A percentile compares a stretch with the other conserved stretches of the same genome.
Conservation (phyloP, 2,888 invertebrate genomes). For the Drosophila kuntzei region DNA sequence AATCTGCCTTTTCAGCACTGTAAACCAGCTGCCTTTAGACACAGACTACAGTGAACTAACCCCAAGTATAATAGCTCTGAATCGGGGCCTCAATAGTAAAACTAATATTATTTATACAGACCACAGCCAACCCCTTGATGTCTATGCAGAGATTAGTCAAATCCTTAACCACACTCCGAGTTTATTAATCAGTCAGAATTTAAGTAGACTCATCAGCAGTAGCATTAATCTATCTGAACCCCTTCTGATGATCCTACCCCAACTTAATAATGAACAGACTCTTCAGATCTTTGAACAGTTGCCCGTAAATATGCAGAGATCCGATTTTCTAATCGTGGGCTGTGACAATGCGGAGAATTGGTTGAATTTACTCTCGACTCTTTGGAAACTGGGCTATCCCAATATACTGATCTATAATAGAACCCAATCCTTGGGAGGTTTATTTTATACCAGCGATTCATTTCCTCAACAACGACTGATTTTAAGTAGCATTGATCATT, state of each 20-base stretch:
- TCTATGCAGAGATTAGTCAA: conserved; percentile 13
- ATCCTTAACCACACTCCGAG: conserved; percentile 38
- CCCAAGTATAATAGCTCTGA: conserved; percentile 30
- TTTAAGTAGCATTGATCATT: conserved; percentile 30
- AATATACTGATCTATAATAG: conserved; percentile 56
- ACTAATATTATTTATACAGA: conserved; percentile 48
- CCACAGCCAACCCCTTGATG: neutral
- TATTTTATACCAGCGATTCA: conserved; percentile 24
- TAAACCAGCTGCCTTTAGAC: neutral
- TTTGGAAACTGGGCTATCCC: conserved; percentile 51
- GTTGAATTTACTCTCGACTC: conserved; percentile 18
- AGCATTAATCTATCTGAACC: conserved; percentile 26
- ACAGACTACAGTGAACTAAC: conserved; percentile 18
- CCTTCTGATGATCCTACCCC: conserved; percentile 35
- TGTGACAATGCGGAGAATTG: conserved; percentile 24
- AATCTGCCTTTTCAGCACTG: conserved; percentile 1
- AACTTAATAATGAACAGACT: neutral
- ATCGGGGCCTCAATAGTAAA: conserved; percentile 26
- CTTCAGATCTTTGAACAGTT: conserved; percentile 27
- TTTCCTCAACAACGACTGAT: conserved; percentile 39
- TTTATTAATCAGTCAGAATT: conserved; percentile 25
- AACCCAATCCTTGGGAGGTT: neutral
- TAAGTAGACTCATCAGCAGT: neutral
- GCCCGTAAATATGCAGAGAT: conserved; percentile 38
- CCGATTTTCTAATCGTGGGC: conserved; percentile 47